Percentiles rank a stretch among this genome's conserved stretches.
phyloP scores from a whole-genome alignment of 2,797 vertebrate species.

The Pachyuromys duprasi region DNA sequence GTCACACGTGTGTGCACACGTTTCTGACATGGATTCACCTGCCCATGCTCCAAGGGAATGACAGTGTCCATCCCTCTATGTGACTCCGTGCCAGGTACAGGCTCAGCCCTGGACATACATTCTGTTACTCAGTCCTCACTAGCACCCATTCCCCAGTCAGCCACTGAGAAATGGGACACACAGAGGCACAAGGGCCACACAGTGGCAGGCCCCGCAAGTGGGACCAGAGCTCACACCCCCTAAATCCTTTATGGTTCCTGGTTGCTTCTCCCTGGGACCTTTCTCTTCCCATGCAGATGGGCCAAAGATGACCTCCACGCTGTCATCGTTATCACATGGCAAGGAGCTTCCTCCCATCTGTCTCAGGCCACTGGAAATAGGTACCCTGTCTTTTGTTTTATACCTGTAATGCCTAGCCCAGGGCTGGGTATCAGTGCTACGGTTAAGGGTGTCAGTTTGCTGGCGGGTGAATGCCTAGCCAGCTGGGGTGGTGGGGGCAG shows the following conservation, averaged over 20 bases:
- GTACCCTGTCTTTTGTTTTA: not conserved
- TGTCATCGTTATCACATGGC: no score
- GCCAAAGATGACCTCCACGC: not conserved
- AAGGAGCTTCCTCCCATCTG: not conserved
- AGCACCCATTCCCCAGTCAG: not conserved
- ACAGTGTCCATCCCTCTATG: not conserved
- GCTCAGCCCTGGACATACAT: not conserved
- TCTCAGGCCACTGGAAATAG: not conserved
- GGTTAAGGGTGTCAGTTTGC: not conserved
- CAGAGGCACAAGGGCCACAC: not conserved
- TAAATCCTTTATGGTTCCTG: not conserved
- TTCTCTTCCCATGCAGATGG: not conserved
- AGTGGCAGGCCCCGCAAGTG: rapidly evolving
- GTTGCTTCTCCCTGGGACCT: not conserved
- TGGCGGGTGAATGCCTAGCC: not conserved
- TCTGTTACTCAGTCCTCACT: not conserved
- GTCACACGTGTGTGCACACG: no score
- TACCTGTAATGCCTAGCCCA: not conserved
- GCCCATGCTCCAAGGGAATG: not conserved
- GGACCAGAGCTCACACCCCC: not conserved
- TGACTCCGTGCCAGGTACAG: not conserved
- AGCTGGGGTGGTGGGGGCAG: not conserved
- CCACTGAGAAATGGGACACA: not conserved
- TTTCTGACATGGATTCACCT: not conserved
- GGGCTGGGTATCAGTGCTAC: not conserved